phyloP scores from a whole-genome alignment of 2,888 invertebrate species.

The Tubulanus polymorphus region DNA sequence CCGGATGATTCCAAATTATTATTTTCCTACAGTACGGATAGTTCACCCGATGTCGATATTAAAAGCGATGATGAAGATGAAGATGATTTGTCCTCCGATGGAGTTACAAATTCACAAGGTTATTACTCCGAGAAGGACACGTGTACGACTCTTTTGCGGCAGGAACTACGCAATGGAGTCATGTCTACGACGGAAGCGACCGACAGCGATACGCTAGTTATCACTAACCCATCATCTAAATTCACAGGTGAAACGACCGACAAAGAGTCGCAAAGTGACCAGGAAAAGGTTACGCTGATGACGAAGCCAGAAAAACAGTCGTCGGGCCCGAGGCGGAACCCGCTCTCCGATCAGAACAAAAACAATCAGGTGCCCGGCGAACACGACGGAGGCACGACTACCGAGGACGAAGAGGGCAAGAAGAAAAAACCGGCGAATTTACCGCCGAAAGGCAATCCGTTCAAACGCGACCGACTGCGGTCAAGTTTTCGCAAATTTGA shows the following conservation, averaged over 20 bases:
- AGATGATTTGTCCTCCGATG: background rate
- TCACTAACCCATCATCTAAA: background rate
- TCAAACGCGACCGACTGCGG: background rate
- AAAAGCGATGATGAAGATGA: background rate
- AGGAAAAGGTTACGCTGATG: background rate
- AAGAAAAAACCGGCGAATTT: background rate
- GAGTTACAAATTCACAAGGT: background rate
- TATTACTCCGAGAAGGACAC: background rate
- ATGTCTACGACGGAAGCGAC: background rate
- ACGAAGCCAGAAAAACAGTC: background rate
- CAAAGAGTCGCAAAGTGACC: background rate
- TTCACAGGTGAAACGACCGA: background rate
- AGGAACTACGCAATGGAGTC: background rate
- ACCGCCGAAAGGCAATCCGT: background rate
- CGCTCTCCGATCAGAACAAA: background rate
- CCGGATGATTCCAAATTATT: background rate
- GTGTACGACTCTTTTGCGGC: background rate
- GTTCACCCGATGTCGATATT: background rate
- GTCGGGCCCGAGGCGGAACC: too few species aligned
- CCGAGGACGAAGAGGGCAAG: background rate
- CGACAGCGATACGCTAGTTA: background rate
- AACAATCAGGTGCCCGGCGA: background rate
- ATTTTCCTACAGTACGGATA: background rate
- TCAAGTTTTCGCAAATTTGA: constrained; percentile 26
- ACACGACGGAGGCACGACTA: background rate